phyloP scores from a whole-genome alignment of 2,888 invertebrate genomes.

The Drosophila kambysellisi region DNA sequence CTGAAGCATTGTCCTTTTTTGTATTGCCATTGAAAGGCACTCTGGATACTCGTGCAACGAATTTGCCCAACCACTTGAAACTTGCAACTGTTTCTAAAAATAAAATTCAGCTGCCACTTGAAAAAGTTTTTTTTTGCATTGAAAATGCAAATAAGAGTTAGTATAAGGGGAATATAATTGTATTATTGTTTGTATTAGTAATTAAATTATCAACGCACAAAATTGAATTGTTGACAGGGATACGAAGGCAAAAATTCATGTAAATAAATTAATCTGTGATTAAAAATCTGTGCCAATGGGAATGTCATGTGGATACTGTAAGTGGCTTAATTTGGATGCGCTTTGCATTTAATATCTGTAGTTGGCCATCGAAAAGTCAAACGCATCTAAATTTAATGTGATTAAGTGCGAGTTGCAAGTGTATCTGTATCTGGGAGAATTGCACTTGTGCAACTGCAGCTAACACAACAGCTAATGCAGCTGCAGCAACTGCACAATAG shows the following conservation, averaged over 20 bases:
- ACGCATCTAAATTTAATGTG: constrained; percentile 1
- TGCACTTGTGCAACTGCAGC: constrained; percentile 12
- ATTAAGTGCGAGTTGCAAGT: constrained; percentile 12
- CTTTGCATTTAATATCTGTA: constrained; percentile 12
- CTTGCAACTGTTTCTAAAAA: constrained; percentile 54
- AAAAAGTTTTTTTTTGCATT: constrained; percentile 35
- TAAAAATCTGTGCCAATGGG: constrained; percentile 29
- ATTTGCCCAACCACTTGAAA: constrained; percentile 44
- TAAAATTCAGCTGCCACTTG: constrained; percentile 51
- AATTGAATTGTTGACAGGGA: constrained; percentile 19
- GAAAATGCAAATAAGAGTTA: constrained; percentile 9
- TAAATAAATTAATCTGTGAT: constrained; percentile 36
- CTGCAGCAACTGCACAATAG: constrained; percentile 38
- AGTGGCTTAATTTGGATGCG: constrained; percentile 16
- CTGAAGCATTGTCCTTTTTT: constrained; percentile 12
- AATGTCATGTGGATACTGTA: constrained; percentile 7
- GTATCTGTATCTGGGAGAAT: not conserved
- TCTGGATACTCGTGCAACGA: constrained; percentile 34
- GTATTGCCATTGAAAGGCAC: constrained; percentile 29
- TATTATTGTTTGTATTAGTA: constrained; percentile 40
- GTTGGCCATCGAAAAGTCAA: not conserved
- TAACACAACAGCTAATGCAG: constrained; percentile 46
- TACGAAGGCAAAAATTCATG: constrained; percentile 3
- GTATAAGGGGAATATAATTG: constrained; percentile 33
- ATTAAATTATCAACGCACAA: constrained; percentile 46